Evolutionary conservation across 2,797 vertebrate species (phyloP).

Genomic region (Dicrostonyx torquatus): DNA sequence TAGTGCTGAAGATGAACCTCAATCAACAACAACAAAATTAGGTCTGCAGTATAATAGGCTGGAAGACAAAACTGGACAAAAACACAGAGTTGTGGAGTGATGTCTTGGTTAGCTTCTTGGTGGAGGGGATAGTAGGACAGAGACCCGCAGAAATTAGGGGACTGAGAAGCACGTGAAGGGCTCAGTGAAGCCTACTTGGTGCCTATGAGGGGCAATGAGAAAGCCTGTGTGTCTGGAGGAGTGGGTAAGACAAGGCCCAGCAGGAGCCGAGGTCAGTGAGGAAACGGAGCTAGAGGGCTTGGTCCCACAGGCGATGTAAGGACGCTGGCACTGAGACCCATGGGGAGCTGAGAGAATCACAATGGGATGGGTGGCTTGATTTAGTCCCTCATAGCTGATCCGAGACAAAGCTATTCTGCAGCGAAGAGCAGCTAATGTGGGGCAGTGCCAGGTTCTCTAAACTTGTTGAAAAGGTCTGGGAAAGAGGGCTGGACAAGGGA

Average conservation of each 20-base stretch:
- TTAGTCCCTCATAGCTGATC: not conserved
- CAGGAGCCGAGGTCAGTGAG: not conserved
- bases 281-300: not conserved
- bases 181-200: not conserved
- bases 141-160: not conserved
- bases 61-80: not conserved
- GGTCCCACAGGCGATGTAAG: not conserved
- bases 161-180: not conserved
- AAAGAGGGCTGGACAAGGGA: constrained; percentile 22
- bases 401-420: constrained; percentile 16
- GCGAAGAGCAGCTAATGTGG: not conserved
- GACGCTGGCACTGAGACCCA: not conserved
- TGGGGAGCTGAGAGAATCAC: not conserved
- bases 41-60: not conserved
- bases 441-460: constrained; percentile 28
- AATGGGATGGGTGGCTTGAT: not conserved
- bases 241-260: not conserved
- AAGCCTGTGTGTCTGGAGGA: not conserved
- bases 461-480: constrained; percentile 46
- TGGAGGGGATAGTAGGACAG: not conserved
- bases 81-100: not conserved
- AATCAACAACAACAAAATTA: not conserved
- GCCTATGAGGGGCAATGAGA: not conserved
- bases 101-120: not conserved
- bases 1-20: not conserved